Percentiles rank a stretch among this genome's conserved stretches.
phyloP scores from a whole-genome alignment of 2,797 vertebrate genomes.

The Ctenochaetus hawaiiensis region DNA sequence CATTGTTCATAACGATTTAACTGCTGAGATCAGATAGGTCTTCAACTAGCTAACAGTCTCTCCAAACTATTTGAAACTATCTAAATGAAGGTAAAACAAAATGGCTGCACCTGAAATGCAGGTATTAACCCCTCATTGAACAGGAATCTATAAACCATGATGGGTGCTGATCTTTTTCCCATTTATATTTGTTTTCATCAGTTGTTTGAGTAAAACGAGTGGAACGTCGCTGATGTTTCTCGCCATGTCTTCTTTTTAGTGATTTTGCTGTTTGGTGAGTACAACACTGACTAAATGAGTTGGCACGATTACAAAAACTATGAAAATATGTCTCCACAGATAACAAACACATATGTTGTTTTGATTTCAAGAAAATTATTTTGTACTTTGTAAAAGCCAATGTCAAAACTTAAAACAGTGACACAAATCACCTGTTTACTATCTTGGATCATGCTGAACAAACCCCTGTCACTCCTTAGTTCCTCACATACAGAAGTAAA shows the following conservation, averaged over 20 bases:
- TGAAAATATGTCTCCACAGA: not conserved
- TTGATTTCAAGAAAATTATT: too few species aligned
- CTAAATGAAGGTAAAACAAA: not conserved
- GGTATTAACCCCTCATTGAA: too few species aligned
- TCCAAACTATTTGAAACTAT: not conserved
- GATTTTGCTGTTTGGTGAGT: not conserved
- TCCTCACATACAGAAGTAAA: not conserved
- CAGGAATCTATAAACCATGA: too few species aligned
- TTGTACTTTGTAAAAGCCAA: not conserved
- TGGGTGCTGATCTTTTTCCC: too few species aligned
- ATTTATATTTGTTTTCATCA: too few species aligned
- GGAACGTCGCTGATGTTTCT: too few species aligned
- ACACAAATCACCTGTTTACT: not conserved
- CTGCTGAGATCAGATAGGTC: not conserved
- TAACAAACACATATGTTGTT: too few species aligned
- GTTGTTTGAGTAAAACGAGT: too few species aligned
- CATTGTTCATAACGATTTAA: not conserved
- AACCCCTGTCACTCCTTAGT: not conserved
- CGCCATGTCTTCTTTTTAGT: too few species aligned
- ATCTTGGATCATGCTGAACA: not conserved
- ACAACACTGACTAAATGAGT: not conserved
- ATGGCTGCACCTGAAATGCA: not conserved
- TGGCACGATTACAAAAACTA: not conserved
- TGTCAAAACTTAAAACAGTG: not conserved
- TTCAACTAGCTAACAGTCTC: not conserved